Evolutionary conservation across 1,140 invertebrate species (phyloP).

Genomic region (Lepidostoma basale): DNA sequence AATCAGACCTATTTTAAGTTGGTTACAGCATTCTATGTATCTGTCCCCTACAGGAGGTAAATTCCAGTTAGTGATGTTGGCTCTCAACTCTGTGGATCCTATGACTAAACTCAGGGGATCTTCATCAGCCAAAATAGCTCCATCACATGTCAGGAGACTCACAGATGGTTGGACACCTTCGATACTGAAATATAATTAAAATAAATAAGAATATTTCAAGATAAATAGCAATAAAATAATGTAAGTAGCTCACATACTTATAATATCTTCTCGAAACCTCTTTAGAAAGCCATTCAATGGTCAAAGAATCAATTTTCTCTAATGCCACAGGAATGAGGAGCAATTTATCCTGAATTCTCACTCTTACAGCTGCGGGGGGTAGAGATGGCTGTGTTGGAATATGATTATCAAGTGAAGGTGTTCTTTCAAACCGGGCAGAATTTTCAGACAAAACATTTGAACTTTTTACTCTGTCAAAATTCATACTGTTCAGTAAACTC

Average conservation of each 20-base stretch:
- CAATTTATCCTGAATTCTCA: slow-evolving; percentile 67
- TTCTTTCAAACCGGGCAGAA: background rate
- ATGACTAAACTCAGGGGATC: slow-evolving; percentile 67
- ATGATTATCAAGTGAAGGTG: slow-evolving; percentile 31
- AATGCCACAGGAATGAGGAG: slow-evolving; percentile 68
- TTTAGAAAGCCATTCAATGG: slow-evolving; percentile 72
- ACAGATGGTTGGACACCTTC: slow-evolving; percentile 68
- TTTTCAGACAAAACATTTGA: background rate
- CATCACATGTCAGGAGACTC: slow-evolving; percentile 69
- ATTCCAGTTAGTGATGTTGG: slow-evolving; percentile 68
- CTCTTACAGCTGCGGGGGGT: slow-evolving; percentile 63
- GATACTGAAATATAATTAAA: slow-evolving; percentile 56
- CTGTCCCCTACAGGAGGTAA: slow-evolving; percentile 65
- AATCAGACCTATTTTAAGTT: slow-evolving; percentile 61
- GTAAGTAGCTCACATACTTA: slow-evolving; percentile 58
- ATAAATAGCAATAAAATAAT: background rate
- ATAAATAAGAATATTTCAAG: slow-evolving; percentile 9
- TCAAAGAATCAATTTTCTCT: slow-evolving; percentile 63
- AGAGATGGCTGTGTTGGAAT: slow-evolving; percentile 49
- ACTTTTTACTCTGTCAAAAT: slow-evolving; percentile 5
- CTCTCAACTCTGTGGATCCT: slow-evolving; percentile 63
- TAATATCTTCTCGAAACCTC: slow-evolving; percentile 74
- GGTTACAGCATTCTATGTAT: slow-evolving; percentile 68
- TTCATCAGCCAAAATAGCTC: slow-evolving; percentile 68
- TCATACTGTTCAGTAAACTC: background rate